Evolutionary conservation across 2,113 vertebrate genomes (phyloP), one percentile per base, ranked within the genome.

Genomic region (Gasterosteus nipponicus): DNA sequence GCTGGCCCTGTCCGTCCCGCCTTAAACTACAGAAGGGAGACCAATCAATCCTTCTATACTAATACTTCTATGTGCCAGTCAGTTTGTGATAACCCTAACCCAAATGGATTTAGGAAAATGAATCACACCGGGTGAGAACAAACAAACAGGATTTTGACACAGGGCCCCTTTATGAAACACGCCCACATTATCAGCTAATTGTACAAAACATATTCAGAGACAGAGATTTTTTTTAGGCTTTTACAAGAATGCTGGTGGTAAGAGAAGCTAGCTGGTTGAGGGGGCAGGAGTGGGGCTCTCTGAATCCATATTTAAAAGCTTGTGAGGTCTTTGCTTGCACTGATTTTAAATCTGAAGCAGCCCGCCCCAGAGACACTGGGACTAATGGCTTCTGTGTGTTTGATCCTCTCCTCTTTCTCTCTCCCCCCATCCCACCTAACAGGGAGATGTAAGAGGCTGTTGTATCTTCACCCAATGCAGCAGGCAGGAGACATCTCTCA

Each of bases 391-490:
- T 78, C 73, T 69, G 54, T 84, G 70, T 73, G 57, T 77, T 85
- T 87, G 83, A 86, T 85, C 79, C 78, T 85, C 73, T 69, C 65
- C 4, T 38, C 35, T 26, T 26, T 89, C 86, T 75, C 80, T 90
- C 78, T 81, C 84, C 69, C 78, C 73, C 57, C 86, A 73, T 72
- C 76, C 82, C 83, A 87, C 83, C 87, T 89, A 86, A 85, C 87
- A 85, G 77, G 76, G 70, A 87, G 85, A 91, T 90, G 87, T 87
- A 90, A 85, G 83, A 90, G 86, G 81, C 81, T 26, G 51, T 69
- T 22, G 63, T 72, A 75, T 84, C 74, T 85, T 69, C 82, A 75
- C 78, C 81, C 82, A 68, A 54, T 35, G 5, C 61, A 77, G 51
- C 69, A 78, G 78, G 83, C 81, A 78, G 49, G 62, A 79, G 44